A percentile compares a stretch with the other conserved stretches of the same genome.
These are phyloP conservation scores for Bombus difficillimus DNA, from an alignment of 1,140 invertebrate species.

Conservation along the genomic window DNA sequence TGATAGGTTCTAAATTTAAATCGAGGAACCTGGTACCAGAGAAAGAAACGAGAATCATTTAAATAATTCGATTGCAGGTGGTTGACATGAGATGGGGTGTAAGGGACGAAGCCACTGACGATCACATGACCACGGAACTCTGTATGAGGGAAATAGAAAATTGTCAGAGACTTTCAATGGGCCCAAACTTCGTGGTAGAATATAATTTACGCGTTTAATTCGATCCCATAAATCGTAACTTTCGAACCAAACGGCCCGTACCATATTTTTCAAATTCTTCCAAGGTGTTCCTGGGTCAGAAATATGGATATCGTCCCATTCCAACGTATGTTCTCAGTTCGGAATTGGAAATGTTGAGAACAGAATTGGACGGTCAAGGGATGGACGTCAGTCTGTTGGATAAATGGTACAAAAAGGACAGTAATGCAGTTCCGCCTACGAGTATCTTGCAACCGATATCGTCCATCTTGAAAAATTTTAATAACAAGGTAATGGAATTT, in stretches of 20 bases:
- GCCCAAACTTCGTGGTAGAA: constrained; percentile 96
- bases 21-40: neutral
- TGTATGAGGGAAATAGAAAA: constrained; percentile 99
- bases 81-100: constrained; percentile 99
- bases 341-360: constrained; percentile 94
- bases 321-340: constrained; percentile 97
- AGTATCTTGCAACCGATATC: constrained; percentile 98
- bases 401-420: constrained; percentile 98
- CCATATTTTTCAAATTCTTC: neutral
- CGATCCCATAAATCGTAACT: neutral
- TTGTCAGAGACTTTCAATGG: constrained; percentile 98
- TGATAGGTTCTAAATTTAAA: neutral
- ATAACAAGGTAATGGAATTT: constrained; percentile 92
- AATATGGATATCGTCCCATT: constrained; percentile 98
- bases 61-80: constrained; percentile 85
- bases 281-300: constrained; percentile 97
- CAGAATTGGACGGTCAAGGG: constrained; percentile 90
- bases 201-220: constrained; percentile 35
- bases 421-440: constrained; percentile 96
- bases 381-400: constrained; percentile 93
- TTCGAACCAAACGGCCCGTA: neutral
- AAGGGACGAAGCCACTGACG: constrained; percentile 97
- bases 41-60: too few relatives aligned
- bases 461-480: constrained; percentile 98
- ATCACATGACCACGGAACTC: constrained; percentile 99